Percentiles rank a stretch among this genome's conserved stretches.
Evolutionary conservation across 2,888 invertebrate genomes (phyloP).

Genomic region (Dryocosmus kuriphilus): DNA sequence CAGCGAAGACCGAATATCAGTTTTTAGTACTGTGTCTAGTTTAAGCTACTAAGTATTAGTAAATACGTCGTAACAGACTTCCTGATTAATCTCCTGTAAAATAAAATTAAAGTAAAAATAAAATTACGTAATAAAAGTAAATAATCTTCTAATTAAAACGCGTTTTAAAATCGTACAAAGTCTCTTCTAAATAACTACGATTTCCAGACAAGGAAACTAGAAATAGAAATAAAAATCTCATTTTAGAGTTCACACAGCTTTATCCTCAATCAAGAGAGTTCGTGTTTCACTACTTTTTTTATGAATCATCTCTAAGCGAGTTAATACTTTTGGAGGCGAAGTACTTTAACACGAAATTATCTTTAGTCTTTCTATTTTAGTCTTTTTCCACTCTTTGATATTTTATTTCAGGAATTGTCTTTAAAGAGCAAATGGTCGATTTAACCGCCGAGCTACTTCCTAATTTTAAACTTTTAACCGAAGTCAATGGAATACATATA

Average conservation of each 20-base stretch:
- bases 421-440: constrained; percentile 29
- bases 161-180: not conserved
- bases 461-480: constrained; percentile 39
- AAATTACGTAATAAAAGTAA: not conserved
- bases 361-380: constrained; percentile 9
- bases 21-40: not conserved
- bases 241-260: not conserved
- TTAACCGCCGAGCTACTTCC: constrained; percentile 27
- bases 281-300: not conserved
- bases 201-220: too few species aligned
- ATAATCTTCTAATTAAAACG: not conserved
- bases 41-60: not conserved
- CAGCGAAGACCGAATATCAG: not conserved
- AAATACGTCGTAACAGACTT: constrained; percentile 9
- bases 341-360: constrained; percentile 1
- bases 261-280: not conserved
- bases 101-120: not conserved
- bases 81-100: not conserved
- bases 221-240: not conserved
- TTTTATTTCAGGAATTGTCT: constrained; percentile 30
- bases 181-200: not conserved
- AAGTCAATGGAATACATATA: constrained; percentile 42
- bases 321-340: not conserved
- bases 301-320: not conserved
- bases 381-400: not conserved